A percentile compares a stretch with the other conserved stretches of the same genome.
Conservation (phyloP, 2,888 invertebrate species). For the Drosophila longiperda region DNA sequence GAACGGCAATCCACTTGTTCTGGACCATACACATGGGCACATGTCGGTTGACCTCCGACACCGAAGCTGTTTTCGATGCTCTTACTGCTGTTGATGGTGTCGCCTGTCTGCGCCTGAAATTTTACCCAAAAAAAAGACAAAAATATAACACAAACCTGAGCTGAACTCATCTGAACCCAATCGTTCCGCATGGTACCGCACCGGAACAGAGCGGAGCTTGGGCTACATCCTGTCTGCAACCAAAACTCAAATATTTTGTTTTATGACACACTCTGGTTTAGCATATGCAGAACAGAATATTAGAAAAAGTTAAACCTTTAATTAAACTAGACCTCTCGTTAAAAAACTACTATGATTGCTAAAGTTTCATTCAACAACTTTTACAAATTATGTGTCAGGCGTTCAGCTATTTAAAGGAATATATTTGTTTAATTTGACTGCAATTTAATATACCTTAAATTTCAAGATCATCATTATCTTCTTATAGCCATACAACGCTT, state of each 20-base stretch:
- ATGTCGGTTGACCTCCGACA: conserved; percentile 62
- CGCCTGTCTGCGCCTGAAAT: conserved; percentile 50
- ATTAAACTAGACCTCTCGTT: neutral
- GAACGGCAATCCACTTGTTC: conserved; percentile 49
- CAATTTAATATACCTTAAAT: neutral
- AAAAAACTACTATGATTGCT: neutral
- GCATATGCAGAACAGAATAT: neutral
- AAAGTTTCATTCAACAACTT: neutral
- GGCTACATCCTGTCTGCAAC: conserved; percentile 14
- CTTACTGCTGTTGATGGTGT: conserved; percentile 33
- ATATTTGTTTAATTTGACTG: neutral
- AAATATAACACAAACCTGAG: conserved; percentile 23
- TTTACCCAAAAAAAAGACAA: conserved; percentile 14
- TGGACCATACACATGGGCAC: conserved; percentile 31
- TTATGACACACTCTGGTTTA: conserved; percentile 37
- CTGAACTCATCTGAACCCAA: conserved; percentile 27
- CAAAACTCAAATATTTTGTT: conserved; percentile 32
- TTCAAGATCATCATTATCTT: neutral
- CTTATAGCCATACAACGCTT: neutral
- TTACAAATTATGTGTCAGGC: neutral
- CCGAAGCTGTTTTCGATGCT: conserved; percentile 17
- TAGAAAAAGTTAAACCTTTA: neutral
- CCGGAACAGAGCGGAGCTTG: conserved; percentile 30
- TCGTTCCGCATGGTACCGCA: conserved; percentile 18
- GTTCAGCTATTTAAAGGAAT: neutral